Percentiles rank a stretch among this genome's conserved stretches.
Conservation (phyloP, 1,140 invertebrate species). For the Mya arenaria region DNA sequence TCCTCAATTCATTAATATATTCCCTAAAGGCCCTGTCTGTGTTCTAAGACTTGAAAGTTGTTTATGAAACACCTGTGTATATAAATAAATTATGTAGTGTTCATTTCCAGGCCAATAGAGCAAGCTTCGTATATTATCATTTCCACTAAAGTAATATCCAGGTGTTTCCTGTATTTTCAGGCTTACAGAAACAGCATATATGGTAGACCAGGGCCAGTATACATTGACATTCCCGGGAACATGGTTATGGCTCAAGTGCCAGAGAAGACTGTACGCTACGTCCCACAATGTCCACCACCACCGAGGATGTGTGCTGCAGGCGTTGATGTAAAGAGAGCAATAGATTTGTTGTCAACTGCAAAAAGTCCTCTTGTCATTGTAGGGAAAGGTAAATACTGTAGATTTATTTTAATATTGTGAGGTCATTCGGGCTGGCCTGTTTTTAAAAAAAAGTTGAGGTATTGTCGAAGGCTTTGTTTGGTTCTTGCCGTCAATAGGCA, state of each 20-base stretch:
- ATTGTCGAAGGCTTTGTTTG: no score
- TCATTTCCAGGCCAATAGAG: no score
- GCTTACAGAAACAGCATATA: conserved; percentile 91
- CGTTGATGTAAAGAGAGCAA: conserved; percentile 86
- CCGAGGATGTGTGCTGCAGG: conserved; percentile 88
- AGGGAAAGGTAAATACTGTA: conserved; percentile 90
- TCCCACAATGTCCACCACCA: conserved; percentile 81
- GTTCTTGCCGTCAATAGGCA: no score
- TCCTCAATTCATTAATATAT: no score
- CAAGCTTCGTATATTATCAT: no score
- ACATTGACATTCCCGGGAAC: conserved; percentile 95
- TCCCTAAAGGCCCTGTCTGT: no score
- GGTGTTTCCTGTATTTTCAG: no score
- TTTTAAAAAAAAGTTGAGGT: neutral
- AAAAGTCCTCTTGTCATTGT: conserved; percentile 93
- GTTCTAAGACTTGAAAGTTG: no score
- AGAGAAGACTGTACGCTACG: conserved; percentile 60
- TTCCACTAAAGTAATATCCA: no score
- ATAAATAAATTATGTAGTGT: no score
- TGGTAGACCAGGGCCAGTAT: conserved; percentile 93
- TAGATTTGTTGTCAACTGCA: conserved; percentile 86
- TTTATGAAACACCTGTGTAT: no score
- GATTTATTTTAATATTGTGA: neutral
- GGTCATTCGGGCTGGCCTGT: neutral
- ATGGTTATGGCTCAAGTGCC: conserved; percentile 84